Evolutionary conservation across 2,113 vertebrate species (phyloP).

Genomic region (Neodontobutis hainanensis): DNA sequence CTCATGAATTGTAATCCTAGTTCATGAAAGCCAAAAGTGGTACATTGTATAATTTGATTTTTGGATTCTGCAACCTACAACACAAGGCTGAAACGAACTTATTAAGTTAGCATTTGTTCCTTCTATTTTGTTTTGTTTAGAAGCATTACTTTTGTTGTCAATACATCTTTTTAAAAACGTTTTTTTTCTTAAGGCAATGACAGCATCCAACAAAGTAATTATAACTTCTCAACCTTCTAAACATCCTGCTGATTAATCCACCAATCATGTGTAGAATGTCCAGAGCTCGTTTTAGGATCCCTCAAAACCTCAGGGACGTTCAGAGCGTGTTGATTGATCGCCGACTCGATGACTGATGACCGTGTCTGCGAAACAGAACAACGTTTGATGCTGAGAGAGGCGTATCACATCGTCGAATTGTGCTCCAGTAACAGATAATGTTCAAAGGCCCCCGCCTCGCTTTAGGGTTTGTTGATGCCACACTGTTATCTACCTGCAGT

Average conservation of each 20-base stretch:
- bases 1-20: no score
- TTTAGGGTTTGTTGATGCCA: slow-evolving; percentile 13
- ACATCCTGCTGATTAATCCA: background rate
- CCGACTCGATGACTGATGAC: slow-evolving; percentile 20
- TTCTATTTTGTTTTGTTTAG: no score
- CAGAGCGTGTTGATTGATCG: slow-evolving; percentile 16
- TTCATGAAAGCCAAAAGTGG: no score
- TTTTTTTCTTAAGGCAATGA: background rate
- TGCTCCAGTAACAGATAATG: slow-evolving; percentile 4
- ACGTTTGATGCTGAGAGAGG: slow-evolving; percentile 10
- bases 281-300: slow-evolving; percentile 17
- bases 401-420: slow-evolving; percentile 1
- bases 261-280: background rate
- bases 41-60: no score
- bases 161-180: no score
- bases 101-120: no score
- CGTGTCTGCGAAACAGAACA: background rate
- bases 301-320: slow-evolving; percentile 11
- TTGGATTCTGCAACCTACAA: no score
- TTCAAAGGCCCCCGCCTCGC: no score
- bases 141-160: no score
- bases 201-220: background rate
- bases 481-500: slow-evolving; percentile 21
- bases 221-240: background rate
- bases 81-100: no score